Evolutionary conservation across 2,888 invertebrate genomes (phyloP).

Genomic region (Phorcus lineatus): DNA sequence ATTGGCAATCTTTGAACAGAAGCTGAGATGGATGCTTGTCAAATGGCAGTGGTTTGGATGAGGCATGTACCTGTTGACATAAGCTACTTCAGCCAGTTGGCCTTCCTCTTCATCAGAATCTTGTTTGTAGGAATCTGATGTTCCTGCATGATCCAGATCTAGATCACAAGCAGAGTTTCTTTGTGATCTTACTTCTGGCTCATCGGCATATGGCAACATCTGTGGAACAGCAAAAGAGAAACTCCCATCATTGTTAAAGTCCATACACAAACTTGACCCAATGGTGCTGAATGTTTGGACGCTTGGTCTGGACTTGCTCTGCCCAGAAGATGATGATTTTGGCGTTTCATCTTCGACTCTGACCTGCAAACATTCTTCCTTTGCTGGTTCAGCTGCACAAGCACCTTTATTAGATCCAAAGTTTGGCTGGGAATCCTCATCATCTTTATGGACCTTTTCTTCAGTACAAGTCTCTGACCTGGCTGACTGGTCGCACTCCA

Average conservation of each 20-base stretch:
- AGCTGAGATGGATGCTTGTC: slow-evolving; percentile 42
- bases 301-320: neutral
- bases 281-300: neutral
- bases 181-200: neutral
- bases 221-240: neutral
- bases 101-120: neutral
- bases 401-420: neutral
- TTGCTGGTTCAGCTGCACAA: neutral
- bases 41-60: slow-evolving; percentile 43
- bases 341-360: too few relatives aligned
- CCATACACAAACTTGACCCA: neutral
- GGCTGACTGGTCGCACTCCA: neutral
- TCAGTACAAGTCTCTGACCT: neutral
- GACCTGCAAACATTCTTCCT: too few relatives aligned
- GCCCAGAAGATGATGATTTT: neutral
- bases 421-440: neutral
- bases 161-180: neutral
- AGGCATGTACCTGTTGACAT: neutral
- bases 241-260: neutral
- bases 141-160: neutral
- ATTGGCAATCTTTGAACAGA: slow-evolving; percentile 51
- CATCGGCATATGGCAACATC: neutral
- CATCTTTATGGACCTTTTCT: neutral
- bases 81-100: neutral
- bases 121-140: neutral